Percentiles rank a stretch among this genome's conserved stretches.
These are phyloP conservation scores for Spodoptera exigua DNA, from an alignment of 2,888 invertebrate species.

Conservation along the genomic window DNA sequence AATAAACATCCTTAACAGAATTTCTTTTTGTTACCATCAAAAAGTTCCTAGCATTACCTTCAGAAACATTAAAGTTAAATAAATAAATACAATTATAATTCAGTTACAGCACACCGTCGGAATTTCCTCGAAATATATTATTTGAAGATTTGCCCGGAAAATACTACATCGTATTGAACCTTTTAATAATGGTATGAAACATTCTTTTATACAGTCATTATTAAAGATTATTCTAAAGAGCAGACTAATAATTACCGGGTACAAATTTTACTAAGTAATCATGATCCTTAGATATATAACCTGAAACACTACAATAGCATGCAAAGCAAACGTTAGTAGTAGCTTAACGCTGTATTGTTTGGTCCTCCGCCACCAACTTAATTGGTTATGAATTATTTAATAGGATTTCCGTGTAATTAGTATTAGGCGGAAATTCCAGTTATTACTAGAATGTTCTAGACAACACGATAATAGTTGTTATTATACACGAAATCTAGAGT, in stretches of 20 bases:
- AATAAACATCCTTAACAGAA: too few relatives aligned
- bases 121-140: constrained; percentile 2
- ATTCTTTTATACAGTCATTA: constrained; percentile 32
- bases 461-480: constrained; percentile 28
- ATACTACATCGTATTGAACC: constrained; percentile 25
- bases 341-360: constrained; percentile 34
- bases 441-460: constrained; percentile 22
- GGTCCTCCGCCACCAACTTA: constrained; percentile 27
- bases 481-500: constrained; percentile 22
- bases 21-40: too few relatives aligned
- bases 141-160: constrained; percentile 17
- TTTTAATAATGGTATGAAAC: constrained; percentile 36
- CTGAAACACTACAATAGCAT: constrained; percentile 14
- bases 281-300: constrained; percentile 24
- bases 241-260: constrained; percentile 31
- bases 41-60: too few relatives aligned
- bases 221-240: constrained; percentile 31
- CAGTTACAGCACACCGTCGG: too few relatives aligned
- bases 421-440: constrained; percentile 36
- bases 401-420: too few relatives aligned
- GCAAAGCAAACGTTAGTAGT: constrained; percentile 10
- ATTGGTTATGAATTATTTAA: constrained; percentile 43
- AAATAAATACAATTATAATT: too few relatives aligned
- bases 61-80: too few relatives aligned
- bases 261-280: constrained; percentile 27